Conservation (phyloP, 2,113 vertebrate genomes). For the Gyps fulvus region DNA sequence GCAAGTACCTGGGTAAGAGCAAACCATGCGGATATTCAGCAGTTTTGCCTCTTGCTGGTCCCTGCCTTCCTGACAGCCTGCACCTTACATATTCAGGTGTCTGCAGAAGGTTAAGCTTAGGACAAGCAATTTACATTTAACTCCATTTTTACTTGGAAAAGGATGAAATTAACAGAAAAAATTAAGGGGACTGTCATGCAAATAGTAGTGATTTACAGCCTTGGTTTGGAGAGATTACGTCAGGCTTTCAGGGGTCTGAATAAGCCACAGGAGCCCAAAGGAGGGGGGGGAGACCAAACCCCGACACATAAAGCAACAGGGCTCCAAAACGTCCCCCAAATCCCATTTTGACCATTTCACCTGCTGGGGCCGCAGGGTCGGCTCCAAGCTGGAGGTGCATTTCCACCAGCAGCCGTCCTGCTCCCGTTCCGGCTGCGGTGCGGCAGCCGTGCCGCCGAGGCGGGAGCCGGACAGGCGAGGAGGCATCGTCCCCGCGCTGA, state of each 20-base stretch:
- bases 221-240: neutral
- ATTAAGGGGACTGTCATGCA: neutral
- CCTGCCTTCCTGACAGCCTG: neutral
- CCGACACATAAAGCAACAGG: neutral
- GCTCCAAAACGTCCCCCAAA: neutral
- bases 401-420: neutral
- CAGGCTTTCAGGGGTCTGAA: neutral
- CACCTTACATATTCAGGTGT: neutral
- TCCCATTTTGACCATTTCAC: conserved; percentile 46
- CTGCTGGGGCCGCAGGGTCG: neutral
- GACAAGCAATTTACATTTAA: neutral
- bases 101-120: neutral
- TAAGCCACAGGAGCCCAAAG: neutral
- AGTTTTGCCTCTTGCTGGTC: neutral
- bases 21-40: neutral
- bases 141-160: neutral
- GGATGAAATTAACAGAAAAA: neutral
- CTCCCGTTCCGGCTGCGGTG: neutral
- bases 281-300: neutral
- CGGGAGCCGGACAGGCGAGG: conserved; percentile 68
- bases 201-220: neutral
- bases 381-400: neutral
- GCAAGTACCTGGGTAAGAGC: neutral
- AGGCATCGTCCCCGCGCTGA: conserved; percentile 65
- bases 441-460: neutral